Evolutionary conservation across 1,140 invertebrate species (phyloP).

Genomic region (Zaprionus nigranus): DNA sequence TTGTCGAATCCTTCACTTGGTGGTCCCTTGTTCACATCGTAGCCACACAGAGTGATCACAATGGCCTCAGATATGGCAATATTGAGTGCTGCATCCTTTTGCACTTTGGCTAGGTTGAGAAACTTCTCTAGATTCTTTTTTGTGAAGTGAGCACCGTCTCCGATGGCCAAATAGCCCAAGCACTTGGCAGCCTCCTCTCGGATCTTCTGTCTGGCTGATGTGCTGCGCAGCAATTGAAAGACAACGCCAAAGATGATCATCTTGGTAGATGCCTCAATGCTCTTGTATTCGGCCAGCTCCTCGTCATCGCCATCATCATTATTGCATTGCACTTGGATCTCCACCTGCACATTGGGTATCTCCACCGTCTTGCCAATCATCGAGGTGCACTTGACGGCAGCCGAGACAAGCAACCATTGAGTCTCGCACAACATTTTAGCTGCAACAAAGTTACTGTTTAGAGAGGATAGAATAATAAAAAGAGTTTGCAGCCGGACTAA

Average conservation of each 20-base stretch:
- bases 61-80: conserved; percentile 83
- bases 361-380: conserved; percentile 79
- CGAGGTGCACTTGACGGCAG: conserved; percentile 81
- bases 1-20: conserved; percentile 88
- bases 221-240: conserved; percentile 72
- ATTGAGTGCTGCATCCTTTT: conserved; percentile 81
- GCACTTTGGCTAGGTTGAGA: conserved; percentile 67
- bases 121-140: conserved; percentile 79
- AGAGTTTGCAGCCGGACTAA: neutral
- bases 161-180: conserved; percentile 79
- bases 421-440: conserved; percentile 75
- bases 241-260: conserved; percentile 71
- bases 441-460: conserved; percentile 21
- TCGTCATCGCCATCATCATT: conserved; percentile 66
- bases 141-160: conserved; percentile 80
- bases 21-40: conserved; percentile 85
- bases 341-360: conserved; percentile 78
- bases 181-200: conserved; percentile 80
- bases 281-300: conserved; percentile 67
- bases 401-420: conserved; percentile 79
- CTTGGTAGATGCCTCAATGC: conserved; percentile 70
- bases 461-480: neutral
- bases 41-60: conserved; percentile 81
- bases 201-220: conserved; percentile 72
- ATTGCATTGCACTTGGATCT: conserved; percentile 53